These are phyloP conservation scores for Leuciscus waleckii DNA, from an alignment of 2,797 vertebrate genomes.

Conservation along the genomic window DNA sequence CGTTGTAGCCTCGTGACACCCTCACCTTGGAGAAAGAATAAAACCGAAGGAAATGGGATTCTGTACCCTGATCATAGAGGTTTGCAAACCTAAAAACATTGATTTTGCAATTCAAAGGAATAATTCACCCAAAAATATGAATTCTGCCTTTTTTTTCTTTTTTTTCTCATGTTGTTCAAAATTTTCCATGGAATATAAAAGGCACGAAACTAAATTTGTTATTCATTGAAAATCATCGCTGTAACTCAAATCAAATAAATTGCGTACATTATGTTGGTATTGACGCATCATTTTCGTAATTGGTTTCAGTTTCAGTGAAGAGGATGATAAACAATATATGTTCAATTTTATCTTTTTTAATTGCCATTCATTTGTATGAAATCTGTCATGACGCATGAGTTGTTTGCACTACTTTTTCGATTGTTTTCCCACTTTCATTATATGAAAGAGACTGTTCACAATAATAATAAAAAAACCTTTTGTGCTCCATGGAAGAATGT, in stretches of 20 bases:
- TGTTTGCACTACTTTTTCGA: neutral
- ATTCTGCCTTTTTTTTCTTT: neutral
- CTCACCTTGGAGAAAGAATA: neutral
- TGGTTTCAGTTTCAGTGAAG: neutral
- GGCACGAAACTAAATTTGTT: neutral
- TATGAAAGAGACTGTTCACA: neutral
- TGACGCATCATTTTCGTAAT: neutral
- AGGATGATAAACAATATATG: neutral
- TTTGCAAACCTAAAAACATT: constrained; percentile 1
- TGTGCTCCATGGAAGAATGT: neutral
- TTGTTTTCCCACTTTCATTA: neutral
- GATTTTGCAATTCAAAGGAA: neutral
- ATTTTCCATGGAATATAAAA: neutral
- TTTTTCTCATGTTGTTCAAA: neutral
- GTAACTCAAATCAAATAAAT: neutral
- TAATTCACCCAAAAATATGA: neutral
- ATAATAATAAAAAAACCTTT: neutral
- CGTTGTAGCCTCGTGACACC: neutral
- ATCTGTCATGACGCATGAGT: neutral
- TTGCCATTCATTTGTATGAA: neutral
- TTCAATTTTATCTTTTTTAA: neutral
- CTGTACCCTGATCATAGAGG: neutral
- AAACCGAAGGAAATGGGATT: neutral
- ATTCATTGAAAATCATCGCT: neutral
- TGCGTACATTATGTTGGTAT: neutral